Evolutionary conservation across 2,113 vertebrate genomes (phyloP), one percentile per base, ranked within the genome.

Genomic region (Pleuronectes platessa): DNA sequence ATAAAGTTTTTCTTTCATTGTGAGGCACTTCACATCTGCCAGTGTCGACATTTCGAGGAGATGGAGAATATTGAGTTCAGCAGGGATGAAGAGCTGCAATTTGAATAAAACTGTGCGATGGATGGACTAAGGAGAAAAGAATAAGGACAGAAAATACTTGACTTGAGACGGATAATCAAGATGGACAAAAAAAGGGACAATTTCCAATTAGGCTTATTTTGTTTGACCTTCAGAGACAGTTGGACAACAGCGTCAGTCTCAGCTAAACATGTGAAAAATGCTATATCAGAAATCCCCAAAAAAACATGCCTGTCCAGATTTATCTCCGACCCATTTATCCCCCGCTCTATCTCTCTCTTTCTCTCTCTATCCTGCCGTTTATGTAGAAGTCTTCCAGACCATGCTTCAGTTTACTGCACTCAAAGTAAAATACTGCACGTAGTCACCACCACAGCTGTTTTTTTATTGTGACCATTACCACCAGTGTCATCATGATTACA

Each of bases 401-500:
- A 54, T 11, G 20, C 51, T n/a, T 9, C 20, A 9, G 20, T 54
- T n/a, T 54, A 14, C 20, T 54, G 21, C 12, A 65, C 53, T 55
- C 40, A 75, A 63, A 54, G 37, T 24, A 51, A 71, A 42, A 69
- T 20, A 1, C 2, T 13, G 60, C 51, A 61, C 12, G 51, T 35
- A n/a, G 51, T 64, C 62, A 49, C n/a, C 37, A 61, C 61, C 37
- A 54, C 65, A 11, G 37, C 42, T 2, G 2, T 21, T 20, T 54
- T 54, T 21, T n/a, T 54, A 54, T 54, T 54, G 51, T 54, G 53
- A 61, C 76, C 55, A 71, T 83, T 78, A 81, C 63, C 26, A 5
- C 14, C 74, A 66, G 58, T 86, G 84, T 79, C 74, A 74, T 86
- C 75, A 65, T 74, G 71, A 81, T 71, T 65, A 55, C 10, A 13